Evolutionary conservation across 2,113 vertebrate genomes (phyloP).

Genomic region (Channa maculata): DNA sequence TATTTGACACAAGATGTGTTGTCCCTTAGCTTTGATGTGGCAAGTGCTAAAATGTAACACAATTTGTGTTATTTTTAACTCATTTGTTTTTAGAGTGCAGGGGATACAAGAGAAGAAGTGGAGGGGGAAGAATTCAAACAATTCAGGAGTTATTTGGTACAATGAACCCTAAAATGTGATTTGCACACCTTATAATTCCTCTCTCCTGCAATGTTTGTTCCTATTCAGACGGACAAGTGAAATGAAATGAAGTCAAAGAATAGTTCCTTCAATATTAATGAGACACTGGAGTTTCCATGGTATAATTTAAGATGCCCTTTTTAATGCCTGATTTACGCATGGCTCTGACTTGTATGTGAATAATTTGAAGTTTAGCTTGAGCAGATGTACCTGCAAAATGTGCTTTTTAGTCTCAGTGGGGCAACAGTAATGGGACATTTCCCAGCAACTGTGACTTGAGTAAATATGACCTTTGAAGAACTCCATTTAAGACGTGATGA

Average conservation of each 20-base stretch:
- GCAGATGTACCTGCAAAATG: constrained; percentile 47
- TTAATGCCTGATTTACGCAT: constrained; percentile 75
- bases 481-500: background rate
- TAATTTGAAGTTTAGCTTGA: constrained; percentile 60
- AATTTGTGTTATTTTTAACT: too few species aligned
- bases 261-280: constrained; percentile 82
- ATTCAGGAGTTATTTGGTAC: constrained; percentile 71
- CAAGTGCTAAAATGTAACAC: too few species aligned
- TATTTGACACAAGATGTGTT: too few species aligned
- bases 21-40: too few species aligned
- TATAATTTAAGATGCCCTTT: constrained; percentile 76
- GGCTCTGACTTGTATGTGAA: constrained; percentile 67
- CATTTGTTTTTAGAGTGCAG: constrained; percentile 22
- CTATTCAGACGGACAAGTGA: constrained; percentile 75
- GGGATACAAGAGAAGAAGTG: constrained; percentile 43
- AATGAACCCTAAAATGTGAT: constrained; percentile 83
- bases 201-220: constrained; percentile 76
- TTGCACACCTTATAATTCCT: constrained; percentile 83
- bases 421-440: constrained; percentile 1
- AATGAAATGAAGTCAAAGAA: constrained; percentile 83
- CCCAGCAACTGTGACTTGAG: background rate
- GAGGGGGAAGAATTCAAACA: constrained; percentile 61
- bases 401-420: constrained; percentile 25
- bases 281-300: constrained; percentile 71
- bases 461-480: constrained; percentile 5